Evolutionary conservation across 2,888 invertebrate genomes (phyloP).

Genomic region (Lucinisca nassula): DNA sequence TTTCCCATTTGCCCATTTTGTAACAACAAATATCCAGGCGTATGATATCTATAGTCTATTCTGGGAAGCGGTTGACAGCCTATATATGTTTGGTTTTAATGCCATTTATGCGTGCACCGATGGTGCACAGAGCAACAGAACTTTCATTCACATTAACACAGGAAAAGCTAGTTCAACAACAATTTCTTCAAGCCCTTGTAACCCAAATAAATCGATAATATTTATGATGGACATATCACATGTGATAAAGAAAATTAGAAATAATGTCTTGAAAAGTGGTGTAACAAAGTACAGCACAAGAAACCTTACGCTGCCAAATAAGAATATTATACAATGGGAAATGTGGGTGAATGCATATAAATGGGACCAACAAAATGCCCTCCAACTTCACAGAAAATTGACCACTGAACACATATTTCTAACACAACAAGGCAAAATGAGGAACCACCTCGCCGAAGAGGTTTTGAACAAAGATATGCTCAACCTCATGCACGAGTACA

Average conservation of each 20-base stretch:
- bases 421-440: conserved; percentile 54
- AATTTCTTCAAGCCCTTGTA: conserved; percentile 9
- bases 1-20: conserved; percentile 56
- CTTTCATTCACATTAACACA: conserved; percentile 34
- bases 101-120: conserved; percentile 43
- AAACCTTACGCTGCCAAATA: conserved; percentile 25
- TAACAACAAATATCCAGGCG: conserved; percentile 25
- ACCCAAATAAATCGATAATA: conserved; percentile 33
- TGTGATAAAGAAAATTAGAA: conserved; percentile 58
- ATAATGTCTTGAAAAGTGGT: conserved; percentile 58
- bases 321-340: conserved; percentile 50
- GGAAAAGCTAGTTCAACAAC: not conserved
- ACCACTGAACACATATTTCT: conserved; percentile 56
- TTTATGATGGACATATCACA: conserved; percentile 60
- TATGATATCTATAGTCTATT: conserved; percentile 43
- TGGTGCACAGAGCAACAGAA: conserved; percentile 46
- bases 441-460: conserved; percentile 68
- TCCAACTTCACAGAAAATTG: conserved; percentile 57
- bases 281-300: conserved; percentile 11
- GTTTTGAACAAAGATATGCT: conserved; percentile 64
- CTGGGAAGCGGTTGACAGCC: conserved; percentile 43
- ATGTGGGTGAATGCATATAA: conserved; percentile 58
- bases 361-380: conserved; percentile 60
- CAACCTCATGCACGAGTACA: conserved; percentile 49
- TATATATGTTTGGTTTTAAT: conserved; percentile 39